These are phyloP conservation scores for Neuroterus valhalla DNA, from an alignment of 1,140 invertebrate genomes.

Conservation along the genomic window DNA sequence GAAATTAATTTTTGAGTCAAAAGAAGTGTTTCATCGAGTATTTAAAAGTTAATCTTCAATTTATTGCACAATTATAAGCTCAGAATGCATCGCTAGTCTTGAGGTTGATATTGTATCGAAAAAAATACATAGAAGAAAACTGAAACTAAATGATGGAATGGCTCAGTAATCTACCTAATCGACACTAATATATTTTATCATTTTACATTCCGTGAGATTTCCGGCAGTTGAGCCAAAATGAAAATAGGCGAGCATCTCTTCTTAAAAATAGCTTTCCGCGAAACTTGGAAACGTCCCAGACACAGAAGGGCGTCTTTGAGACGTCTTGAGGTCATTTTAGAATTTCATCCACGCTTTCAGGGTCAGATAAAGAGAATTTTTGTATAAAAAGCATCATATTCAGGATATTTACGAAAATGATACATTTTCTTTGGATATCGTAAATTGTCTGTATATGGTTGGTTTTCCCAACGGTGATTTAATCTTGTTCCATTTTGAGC, in stretches of 20 bases:
- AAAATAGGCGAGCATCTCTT: conserved; percentile 17
- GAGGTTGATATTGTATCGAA: background rate
- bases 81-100: background rate
- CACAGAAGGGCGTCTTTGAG: conserved; percentile 6
- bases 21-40: no score
- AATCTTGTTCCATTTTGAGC: background rate
- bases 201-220: conserved; percentile 1
- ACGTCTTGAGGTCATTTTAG: background rate
- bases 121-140: background rate
- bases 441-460: no score
- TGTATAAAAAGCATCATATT: background rate
- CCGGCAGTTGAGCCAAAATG: conserved; percentile 23
- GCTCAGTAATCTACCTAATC: background rate
- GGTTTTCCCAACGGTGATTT: no score
- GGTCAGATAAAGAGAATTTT: background rate
- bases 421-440: no score
- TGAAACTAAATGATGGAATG: background rate
- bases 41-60: no score
- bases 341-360: background rate
- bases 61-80: no score
- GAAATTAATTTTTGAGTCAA: no score
- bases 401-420: background rate
- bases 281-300: conserved; percentile 20
- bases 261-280: conserved; percentile 19
- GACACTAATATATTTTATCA: conserved; percentile 6